Percentiles rank a stretch among this genome's conserved stretches.
Conservation (phyloP, 2,797 vertebrate genomes). For the Oreochromis mossambicus region DNA sequence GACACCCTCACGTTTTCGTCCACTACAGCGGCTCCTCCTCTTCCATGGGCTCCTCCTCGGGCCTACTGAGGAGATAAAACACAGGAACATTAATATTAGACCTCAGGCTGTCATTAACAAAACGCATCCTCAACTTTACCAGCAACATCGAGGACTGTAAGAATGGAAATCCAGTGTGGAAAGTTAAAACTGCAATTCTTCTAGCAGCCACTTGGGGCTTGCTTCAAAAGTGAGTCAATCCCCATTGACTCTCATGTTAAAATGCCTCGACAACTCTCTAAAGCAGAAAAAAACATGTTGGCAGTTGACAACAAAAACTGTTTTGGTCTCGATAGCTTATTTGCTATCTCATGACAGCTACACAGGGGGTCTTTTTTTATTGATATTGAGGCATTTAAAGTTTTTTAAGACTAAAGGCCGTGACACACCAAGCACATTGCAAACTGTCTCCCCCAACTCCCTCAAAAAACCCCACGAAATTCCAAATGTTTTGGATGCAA, state of each 20-base stretch:
- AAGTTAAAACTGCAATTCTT: background rate
- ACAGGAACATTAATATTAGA: background rate
- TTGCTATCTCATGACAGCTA: background rate
- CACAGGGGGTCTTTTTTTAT: background rate
- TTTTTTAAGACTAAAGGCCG: background rate
- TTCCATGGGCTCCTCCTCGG: conserved; percentile 94
- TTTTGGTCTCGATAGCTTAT: background rate
- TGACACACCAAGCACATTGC: background rate
- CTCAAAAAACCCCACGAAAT: background rate
- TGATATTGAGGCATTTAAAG: background rate
- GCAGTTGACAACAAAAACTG: background rate
- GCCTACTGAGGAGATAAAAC: conserved; percentile 60
- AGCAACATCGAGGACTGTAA: background rate
- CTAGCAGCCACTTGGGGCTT: background rate
- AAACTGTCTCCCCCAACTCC: background rate
- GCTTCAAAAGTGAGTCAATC: background rate
- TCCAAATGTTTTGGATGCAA: background rate
- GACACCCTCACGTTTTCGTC: conserved; percentile 53
- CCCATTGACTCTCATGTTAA: background rate
- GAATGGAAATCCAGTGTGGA: background rate
- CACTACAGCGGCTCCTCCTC: conserved; percentile 91
- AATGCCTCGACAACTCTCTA: background rate
- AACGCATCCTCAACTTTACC: background rate
- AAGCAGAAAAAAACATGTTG: background rate
- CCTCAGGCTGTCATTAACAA: background rate